Evolutionary conservation across 2,888 invertebrate species (phyloP), one percentile per base, ranked within the genome.

Genomic region (Tupiocoris notatus): DNA sequence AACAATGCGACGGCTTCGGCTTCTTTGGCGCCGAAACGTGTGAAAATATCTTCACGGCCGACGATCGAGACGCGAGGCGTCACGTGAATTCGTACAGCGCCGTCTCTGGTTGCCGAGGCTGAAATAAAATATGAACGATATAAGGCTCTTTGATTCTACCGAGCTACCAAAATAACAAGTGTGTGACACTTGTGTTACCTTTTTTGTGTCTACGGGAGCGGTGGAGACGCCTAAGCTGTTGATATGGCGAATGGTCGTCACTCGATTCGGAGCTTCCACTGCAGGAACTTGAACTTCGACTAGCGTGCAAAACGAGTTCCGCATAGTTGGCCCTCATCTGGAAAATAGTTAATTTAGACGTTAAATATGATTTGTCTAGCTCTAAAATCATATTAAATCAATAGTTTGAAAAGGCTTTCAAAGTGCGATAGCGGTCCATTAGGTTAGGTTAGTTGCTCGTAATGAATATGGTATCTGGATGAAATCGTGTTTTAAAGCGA

Each of bases 1-100:
- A 92, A 92, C 81, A 89, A 89, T 79, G 92, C 90, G 81, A 92
- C 90, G 79, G 92, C 92, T 83, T 91, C 92, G 79, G 88, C 87
- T 83, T 92, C 92, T 82, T 90, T 89, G 81, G 91, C 90, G 65
- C 92, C 92, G 86, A 88, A 92, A 81, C 92, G 88, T 79, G 90
- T 89, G 87, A 88, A 92, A 86, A 92, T 91, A 82, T 91, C 91
- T 79, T 89, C 88, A 78, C 92, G 88, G 81, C 91, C 92, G 82
- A 92, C 88, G 86, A 92, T 91, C 82, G 91, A 89, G 66, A 91
- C 90, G 76, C 92, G 85, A 16, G 82, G 80, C 75, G 87, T 82
- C 20, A 81, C 77, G n/a, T 81, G 73, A 16, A 81, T 80, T 20
- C 84, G 81, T 24, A 84, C 81, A 1, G 82, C 81, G 82, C 85